Evolutionary conservation across 1,140 invertebrate genomes (phyloP).

Genomic region (Tetramorium parvispinum): DNA sequence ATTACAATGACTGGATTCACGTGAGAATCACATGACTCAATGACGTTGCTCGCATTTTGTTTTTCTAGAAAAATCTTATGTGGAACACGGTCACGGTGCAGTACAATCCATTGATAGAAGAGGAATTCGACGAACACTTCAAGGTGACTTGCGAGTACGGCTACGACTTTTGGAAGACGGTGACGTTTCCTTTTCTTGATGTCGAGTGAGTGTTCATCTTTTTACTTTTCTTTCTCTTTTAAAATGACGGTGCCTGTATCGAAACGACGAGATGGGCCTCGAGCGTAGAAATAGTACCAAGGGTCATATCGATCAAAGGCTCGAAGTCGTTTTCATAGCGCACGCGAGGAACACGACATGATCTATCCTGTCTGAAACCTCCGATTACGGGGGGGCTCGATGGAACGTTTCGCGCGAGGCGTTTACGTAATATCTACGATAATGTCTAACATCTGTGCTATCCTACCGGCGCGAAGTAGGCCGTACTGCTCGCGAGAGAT

Average conservation of each 20-base stretch:
- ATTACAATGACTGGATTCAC: not conserved
- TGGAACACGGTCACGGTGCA: conserved; percentile 98
- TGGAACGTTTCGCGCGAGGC: conserved; percentile 47
- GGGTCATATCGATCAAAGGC: conserved; percentile 16
- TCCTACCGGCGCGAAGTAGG: conserved; percentile 45
- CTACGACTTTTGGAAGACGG: conserved; percentile 98
- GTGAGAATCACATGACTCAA: conserved; percentile 20
- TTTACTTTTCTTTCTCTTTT: not conserved
- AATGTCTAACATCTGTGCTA: conserved; percentile 59
- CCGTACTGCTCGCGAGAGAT: conserved; percentile 44
- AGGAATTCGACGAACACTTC: conserved; percentile 97
- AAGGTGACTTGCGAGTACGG: conserved; percentile 98
- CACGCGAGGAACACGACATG: not conserved
- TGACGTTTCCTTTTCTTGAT: conserved; percentile 97
- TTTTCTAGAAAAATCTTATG: conserved; percentile 95
- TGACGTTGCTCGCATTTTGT: not conserved
- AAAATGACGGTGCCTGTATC: not conserved
- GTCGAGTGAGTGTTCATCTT: conserved; percentile 92
- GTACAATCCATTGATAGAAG: conserved; percentile 97
- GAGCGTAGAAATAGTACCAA: not conserved
- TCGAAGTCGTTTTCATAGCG: not conserved
- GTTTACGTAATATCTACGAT: conserved; percentile 55
- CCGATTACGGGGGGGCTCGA: conserved; percentile 29
- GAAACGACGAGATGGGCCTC: no score
- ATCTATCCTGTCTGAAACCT: conserved; percentile 31